phyloP scores from a whole-genome alignment of 2,797 vertebrate species.

The Sebastes matsubarae region DNA sequence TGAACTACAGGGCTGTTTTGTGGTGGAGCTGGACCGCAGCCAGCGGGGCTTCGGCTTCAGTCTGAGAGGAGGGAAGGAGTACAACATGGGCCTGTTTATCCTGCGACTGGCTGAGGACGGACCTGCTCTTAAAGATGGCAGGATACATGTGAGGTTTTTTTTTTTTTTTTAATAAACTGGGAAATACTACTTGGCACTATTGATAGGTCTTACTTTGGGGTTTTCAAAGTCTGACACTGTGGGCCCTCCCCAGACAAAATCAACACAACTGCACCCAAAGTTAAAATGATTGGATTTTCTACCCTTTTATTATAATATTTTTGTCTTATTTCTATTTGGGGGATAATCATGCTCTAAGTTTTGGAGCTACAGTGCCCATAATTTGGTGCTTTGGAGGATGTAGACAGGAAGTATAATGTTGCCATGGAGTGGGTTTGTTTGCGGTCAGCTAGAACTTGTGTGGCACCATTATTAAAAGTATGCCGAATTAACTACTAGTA shows the following conservation, averaged over 20 bases:
- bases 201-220: background rate
- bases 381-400: background rate
- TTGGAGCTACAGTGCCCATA: background rate
- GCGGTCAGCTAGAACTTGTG: background rate
- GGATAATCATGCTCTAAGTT: background rate
- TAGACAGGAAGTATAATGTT: background rate
- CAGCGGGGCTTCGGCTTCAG: conserved; percentile 97
- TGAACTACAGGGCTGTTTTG: conserved; percentile 85
- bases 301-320: background rate
- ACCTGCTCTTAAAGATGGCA: conserved; percentile 91
- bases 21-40: conserved; percentile 93
- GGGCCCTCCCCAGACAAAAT: background rate
- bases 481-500: background rate
- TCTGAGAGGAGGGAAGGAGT: conserved; percentile 96
- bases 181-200: too few species aligned
- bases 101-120: conserved; percentile 96
- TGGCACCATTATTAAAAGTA: background rate
- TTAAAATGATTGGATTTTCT: background rate
- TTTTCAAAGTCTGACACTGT: background rate
- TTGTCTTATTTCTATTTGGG: background rate
- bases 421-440: background rate
- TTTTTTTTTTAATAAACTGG: background rate
- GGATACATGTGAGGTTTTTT: conserved; percentile 89
- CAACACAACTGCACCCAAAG: background rate
- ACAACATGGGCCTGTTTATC: conserved; percentile 99